phyloP scores from a whole-genome alignment of 2,888 invertebrate species.

The Melieria omissa region DNA sequence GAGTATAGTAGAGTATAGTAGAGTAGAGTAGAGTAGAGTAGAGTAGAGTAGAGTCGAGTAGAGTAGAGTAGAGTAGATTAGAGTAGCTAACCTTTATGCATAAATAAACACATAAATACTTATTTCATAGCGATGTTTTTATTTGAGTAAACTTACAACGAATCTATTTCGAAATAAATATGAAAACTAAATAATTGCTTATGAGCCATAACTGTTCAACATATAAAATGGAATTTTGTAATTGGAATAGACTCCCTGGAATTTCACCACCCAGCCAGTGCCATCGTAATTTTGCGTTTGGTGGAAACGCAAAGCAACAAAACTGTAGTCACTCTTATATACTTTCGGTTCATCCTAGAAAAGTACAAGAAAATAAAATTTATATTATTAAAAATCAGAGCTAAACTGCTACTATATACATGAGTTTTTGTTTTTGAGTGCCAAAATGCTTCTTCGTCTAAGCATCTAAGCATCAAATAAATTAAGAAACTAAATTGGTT shows the following conservation, averaged over 20 bases:
- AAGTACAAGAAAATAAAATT: conserved; percentile 8
- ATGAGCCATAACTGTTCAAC: not conserved
- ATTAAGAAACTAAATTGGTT: too few species aligned
- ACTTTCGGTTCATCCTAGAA: conserved; percentile 69
- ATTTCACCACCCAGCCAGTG: conserved; percentile 70
- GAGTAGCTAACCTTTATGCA: too few species aligned
- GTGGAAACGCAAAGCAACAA: conserved; percentile 72
- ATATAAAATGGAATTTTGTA: conserved; percentile 27
- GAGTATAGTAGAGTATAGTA: too few species aligned
- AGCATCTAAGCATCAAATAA: too few species aligned
- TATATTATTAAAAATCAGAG: not conserved
- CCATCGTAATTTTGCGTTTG: conserved; percentile 78
- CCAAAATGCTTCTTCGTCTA: too few species aligned
- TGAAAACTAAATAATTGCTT: conserved; percentile 3
- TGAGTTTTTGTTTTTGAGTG: not conserved
- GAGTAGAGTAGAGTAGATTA: too few species aligned
- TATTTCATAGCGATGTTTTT: too few species aligned
- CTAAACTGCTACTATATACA: not conserved
- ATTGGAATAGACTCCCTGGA: conserved; percentile 50
- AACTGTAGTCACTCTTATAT: conserved; percentile 70
- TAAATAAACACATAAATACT: too few species aligned
- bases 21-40: too few species aligned
- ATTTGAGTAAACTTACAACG: too few species aligned
- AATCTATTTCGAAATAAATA: not conserved
- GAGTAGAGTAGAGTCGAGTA: too few species aligned